Evolutionary conservation across 2,888 invertebrate genomes (phyloP).

Genomic region (Epinotia brunnichana): DNA sequence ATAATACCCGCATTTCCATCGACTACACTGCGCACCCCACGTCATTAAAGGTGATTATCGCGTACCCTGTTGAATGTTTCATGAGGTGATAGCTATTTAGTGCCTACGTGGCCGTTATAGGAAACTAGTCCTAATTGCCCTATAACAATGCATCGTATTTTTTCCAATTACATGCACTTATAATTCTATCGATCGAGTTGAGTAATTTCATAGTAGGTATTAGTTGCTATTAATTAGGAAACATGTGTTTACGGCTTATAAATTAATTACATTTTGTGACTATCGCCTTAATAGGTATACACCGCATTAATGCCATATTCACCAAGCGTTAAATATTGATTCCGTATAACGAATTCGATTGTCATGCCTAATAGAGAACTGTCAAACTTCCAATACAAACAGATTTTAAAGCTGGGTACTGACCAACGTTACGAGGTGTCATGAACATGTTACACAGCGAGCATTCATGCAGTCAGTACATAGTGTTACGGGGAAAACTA

Average conservation of each 20-base stretch:
- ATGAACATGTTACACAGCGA: too few species aligned
- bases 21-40: slow-evolving; percentile 49
- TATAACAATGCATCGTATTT: slow-evolving; percentile 59
- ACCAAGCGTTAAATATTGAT: too few species aligned
- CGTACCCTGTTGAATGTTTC: slow-evolving; percentile 68
- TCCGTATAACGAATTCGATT: too few species aligned
- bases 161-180: slow-evolving; percentile 45
- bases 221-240: slow-evolving; percentile 13
- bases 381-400: too few species aligned
- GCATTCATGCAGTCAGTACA: too few species aligned
- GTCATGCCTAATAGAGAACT: too few species aligned
- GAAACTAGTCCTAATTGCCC: slow-evolving; percentile 61
- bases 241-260: background rate
- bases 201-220: background rate
- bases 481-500: too few species aligned
- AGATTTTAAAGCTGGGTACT: too few species aligned
- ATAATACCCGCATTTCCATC: slow-evolving; percentile 13
- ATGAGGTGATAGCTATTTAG: slow-evolving; percentile 71
- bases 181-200: slow-evolving; percentile 40
- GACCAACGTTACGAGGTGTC: too few species aligned
- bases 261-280: too few species aligned
- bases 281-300: too few species aligned
- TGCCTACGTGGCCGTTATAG: slow-evolving; percentile 64
- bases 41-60: slow-evolving; percentile 71
- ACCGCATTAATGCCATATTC: too few species aligned